phyloP scores from a whole-genome alignment of 2,797 vertebrate genomes.

The Pseudomugil tenellus region DNA sequence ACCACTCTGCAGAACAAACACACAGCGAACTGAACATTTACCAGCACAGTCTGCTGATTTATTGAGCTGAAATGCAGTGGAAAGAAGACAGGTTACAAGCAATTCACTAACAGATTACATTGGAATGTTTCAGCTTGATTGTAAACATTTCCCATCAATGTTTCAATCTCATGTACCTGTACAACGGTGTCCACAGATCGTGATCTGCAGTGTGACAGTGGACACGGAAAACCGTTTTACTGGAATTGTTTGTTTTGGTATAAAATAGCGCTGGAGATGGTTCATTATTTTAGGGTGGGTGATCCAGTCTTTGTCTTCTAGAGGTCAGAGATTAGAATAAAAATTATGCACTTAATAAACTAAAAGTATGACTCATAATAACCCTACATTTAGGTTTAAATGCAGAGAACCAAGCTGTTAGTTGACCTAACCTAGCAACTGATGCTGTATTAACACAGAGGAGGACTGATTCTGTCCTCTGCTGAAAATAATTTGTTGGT shows the following conservation, averaged over 20 bases:
- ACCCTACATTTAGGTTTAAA: not conserved
- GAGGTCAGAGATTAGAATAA: not conserved
- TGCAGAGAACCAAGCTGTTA: not conserved
- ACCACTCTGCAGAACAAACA: slow-evolving; percentile 19
- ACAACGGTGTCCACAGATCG: not conserved
- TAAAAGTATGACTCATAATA: not conserved
- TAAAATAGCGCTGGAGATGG: not conserved
- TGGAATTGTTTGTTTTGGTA: not conserved
- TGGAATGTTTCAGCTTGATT: not conserved
- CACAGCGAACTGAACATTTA: slow-evolving; percentile 24
- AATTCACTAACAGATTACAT: slow-evolving; percentile 10
- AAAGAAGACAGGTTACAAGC: slow-evolving; percentile 9
- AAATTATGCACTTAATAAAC: not conserved
- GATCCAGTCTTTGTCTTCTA: not conserved
- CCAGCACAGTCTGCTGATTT: slow-evolving; percentile 14
- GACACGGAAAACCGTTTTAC: not conserved
- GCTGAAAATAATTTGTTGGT: not conserved
- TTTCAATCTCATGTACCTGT: not conserved
- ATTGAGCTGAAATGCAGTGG: slow-evolving; percentile 22
- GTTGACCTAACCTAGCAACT: not conserved
- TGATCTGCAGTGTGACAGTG: not conserved
- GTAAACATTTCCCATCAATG: not conserved
- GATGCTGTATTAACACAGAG: not conserved
- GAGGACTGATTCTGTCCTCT: not conserved
- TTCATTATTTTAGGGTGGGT: not conserved